phyloP scores from a whole-genome alignment of 1,140 invertebrate genomes.

The Galleria mellonella region DNA sequence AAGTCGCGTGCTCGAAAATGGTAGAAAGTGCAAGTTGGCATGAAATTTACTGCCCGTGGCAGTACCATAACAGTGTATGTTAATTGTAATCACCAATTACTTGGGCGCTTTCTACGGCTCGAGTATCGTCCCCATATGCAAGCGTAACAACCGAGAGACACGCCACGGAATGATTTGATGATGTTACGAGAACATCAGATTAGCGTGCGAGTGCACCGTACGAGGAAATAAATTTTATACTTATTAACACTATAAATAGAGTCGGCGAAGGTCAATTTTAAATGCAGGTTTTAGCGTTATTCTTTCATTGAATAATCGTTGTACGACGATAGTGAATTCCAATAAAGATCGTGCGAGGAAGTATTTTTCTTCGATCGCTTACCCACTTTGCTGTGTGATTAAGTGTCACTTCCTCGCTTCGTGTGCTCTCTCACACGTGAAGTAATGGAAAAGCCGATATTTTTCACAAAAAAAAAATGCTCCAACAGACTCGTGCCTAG shows the following conservation, averaged over 20 bases:
- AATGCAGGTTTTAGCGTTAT: too few species aligned
- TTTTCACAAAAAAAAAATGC: neutral
- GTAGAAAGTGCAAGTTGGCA: slow-evolving; percentile 41
- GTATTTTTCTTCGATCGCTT: neutral
- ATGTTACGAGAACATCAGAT: neutral
- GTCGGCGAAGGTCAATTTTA: too few species aligned
- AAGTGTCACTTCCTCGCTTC: slow-evolving; percentile 1
- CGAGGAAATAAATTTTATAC: too few species aligned
- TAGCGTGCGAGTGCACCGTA: neutral
- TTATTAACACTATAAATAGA: too few species aligned
- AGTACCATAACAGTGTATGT: slow-evolving; percentile 29
- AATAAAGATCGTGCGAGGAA: neutral
- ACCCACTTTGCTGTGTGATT: neutral
- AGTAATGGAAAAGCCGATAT: neutral
- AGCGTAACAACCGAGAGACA: slow-evolving; percentile 21
- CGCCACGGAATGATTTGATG: slow-evolving; percentile 17
- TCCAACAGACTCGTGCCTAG: neutral
- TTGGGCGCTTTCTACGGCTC: slow-evolving; percentile 33
- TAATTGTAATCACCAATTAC: slow-evolving; percentile 46
- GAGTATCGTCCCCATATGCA: slow-evolving; percentile 24
- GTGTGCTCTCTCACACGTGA: neutral
- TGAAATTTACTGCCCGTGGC: slow-evolving; percentile 31
- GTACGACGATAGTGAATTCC: too few species aligned
- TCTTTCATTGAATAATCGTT: too few species aligned
- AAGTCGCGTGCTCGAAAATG: slow-evolving; percentile 29